These are phyloP conservation scores for Chalcis sispes DNA, from an alignment of 2,888 invertebrate genomes.

Conservation along the genomic window DNA sequence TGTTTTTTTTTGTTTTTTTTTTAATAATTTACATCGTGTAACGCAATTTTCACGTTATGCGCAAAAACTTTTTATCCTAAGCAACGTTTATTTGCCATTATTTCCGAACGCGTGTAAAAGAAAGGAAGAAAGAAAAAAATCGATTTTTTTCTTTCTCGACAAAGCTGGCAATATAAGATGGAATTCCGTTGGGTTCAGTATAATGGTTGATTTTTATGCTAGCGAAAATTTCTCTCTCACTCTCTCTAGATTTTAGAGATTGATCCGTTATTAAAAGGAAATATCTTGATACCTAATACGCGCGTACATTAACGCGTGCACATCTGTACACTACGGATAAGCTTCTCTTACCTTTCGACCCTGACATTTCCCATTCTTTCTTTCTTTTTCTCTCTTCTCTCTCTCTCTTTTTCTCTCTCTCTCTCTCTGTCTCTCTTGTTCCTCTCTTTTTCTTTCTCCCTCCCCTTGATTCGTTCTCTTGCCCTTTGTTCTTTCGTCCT, in stretches of 20 bases:
- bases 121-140: too few species aligned
- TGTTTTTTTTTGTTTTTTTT: too few species aligned
- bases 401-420: neutral
- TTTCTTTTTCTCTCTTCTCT: neutral
- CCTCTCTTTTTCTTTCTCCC: neutral
- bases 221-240: slow-evolving; percentile 15
- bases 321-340: neutral
- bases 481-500: neutral
- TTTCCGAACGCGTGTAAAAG: too few species aligned
- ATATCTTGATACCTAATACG: slow-evolving; percentile 3
- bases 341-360: neutral
- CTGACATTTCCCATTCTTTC: slow-evolving; percentile 27
- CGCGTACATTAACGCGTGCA: too few species aligned
- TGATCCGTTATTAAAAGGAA: slow-evolving; percentile 21
- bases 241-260: neutral
- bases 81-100: too few species aligned
- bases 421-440: neutral
- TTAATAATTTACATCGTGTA: too few species aligned
- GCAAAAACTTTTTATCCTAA: too few species aligned
- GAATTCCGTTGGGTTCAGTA: too few species aligned
- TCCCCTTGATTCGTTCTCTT: neutral
- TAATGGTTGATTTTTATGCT: slow-evolving; percentile 37
- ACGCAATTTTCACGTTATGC: too few species aligned
- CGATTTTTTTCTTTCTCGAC: too few species aligned
- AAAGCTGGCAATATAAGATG: too few species aligned